phyloP scores from a whole-genome alignment of 2,113 vertebrate species.

The Paralichthys olivaceus region DNA sequence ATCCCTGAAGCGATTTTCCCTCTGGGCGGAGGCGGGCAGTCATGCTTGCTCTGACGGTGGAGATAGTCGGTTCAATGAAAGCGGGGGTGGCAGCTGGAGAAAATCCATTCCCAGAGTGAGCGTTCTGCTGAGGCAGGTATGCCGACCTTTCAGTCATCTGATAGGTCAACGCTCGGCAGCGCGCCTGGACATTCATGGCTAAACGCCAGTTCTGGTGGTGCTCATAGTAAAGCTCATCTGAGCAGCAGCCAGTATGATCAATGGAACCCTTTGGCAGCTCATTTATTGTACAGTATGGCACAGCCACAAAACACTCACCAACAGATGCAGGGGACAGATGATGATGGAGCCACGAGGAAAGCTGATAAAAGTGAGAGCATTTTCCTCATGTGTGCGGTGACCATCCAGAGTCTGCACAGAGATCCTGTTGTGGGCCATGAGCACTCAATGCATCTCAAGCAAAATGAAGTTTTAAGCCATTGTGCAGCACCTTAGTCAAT shows the following conservation, averaged over 20 bases:
- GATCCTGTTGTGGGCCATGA: background rate
- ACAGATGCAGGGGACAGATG: constrained; percentile 68
- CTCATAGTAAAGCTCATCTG: constrained; percentile 77
- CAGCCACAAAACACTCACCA: constrained; percentile 53
- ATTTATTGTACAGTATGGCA: constrained; percentile 66
- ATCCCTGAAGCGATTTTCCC: constrained; percentile 73
- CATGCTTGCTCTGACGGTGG: constrained; percentile 61
- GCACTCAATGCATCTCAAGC: background rate
- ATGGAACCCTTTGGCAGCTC: constrained; percentile 73
- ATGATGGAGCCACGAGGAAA: constrained; percentile 32
- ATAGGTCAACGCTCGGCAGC: constrained; percentile 78
- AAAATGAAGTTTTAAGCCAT: constrained; percentile 31
- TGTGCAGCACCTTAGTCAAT: constrained; percentile 16
- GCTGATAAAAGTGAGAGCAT: constrained; percentile 24
- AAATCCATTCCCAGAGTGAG: constrained; percentile 81
- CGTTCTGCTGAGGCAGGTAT: constrained; percentile 81
- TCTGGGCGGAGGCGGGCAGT: constrained; percentile 58
- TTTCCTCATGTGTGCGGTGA: constrained; percentile 19
- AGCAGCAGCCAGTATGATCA: constrained; percentile 76
- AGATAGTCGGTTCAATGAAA: constrained; percentile 72
- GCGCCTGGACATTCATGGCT: constrained; percentile 71
- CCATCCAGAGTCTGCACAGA: background rate
- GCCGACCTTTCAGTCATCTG: constrained; percentile 80
- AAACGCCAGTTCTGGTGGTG: constrained; percentile 61
- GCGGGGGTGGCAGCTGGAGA: constrained; percentile 73